These are phyloP conservation scores for Pangasianodon gigas DNA, from an alignment of 2,113 vertebrate genomes.

Conservation along the genomic window DNA sequence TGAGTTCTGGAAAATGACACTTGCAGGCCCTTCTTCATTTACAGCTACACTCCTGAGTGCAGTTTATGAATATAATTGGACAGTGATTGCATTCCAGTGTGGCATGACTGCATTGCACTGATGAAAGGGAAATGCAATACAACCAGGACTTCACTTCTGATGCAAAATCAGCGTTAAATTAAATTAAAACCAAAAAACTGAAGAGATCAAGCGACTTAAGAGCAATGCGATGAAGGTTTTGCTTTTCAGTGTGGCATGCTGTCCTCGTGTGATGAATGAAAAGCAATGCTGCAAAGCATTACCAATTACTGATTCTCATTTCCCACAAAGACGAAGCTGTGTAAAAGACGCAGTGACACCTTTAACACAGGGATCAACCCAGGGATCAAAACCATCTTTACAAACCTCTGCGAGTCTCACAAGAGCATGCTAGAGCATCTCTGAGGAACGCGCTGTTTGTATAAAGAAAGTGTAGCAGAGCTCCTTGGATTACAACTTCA, in stretches of 20 bases:
- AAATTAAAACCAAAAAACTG: too few species aligned
- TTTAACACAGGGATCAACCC: background rate
- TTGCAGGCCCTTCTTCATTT: background rate
- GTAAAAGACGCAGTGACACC: background rate
- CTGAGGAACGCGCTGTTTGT: background rate
- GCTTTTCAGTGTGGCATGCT: background rate
- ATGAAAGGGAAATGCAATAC: background rate
- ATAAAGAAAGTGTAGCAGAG: background rate
- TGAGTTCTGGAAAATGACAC: background rate
- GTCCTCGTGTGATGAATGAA: background rate
- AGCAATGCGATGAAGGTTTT: background rate
- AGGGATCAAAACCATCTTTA: constrained; percentile 4
- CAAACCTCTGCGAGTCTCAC: background rate
- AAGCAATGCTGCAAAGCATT: background rate
- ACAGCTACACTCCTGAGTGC: background rate
- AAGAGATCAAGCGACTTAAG: background rate
- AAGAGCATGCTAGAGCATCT: background rate
- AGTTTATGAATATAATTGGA: background rate
- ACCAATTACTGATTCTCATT: background rate
- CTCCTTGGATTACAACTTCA: constrained; percentile 6
- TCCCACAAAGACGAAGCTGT: background rate
- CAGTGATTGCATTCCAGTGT: background rate
- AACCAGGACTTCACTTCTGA: background rate
- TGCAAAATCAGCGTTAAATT: background rate
- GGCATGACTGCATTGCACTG: background rate